A percentile compares a stretch with the other conserved stretches of the same genome.
Evolutionary conservation across 2,113 vertebrate species (phyloP).

Genomic region (Pteronura brasiliensis): DNA sequence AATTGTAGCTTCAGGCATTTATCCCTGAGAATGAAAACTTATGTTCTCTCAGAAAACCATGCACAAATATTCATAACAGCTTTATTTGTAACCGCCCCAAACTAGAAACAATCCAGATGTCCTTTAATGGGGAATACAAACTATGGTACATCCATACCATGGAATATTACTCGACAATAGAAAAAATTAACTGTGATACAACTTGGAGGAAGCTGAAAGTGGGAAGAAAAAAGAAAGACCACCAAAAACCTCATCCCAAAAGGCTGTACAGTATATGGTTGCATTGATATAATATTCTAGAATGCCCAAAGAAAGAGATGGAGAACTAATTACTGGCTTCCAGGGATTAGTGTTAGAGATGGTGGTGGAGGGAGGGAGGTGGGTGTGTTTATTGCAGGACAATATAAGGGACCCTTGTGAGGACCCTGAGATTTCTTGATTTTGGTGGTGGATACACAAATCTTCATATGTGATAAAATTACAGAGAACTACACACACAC

Average conservation of each 20-base stretch:
- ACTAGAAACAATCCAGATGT: background rate
- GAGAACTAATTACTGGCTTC: background rate
- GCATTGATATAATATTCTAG: background rate
- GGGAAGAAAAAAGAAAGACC: background rate
- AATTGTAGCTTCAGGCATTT: background rate
- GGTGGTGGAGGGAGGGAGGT: background rate
- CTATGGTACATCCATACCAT: background rate
- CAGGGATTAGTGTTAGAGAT: background rate
- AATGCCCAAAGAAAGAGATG: background rate
- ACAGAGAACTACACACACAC: background rate
- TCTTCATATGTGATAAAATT: background rate
- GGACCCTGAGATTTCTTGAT: background rate
- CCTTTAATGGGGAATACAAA: background rate
- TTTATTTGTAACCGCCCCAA: background rate
- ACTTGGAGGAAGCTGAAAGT: background rate
- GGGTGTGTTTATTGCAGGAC: background rate
- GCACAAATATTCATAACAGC: background rate
- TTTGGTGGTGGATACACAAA: background rate
- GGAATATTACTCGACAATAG: background rate
- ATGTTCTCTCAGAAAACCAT: background rate
- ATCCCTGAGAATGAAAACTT: background rate
- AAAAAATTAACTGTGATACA: background rate
- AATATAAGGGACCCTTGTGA: background rate
- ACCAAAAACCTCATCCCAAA: background rate
- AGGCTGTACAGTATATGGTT: background rate